Base-by-base conservation (phyloP, 2,113 vertebrate genomes). In the Diglossa brunneiventris region DNA sequence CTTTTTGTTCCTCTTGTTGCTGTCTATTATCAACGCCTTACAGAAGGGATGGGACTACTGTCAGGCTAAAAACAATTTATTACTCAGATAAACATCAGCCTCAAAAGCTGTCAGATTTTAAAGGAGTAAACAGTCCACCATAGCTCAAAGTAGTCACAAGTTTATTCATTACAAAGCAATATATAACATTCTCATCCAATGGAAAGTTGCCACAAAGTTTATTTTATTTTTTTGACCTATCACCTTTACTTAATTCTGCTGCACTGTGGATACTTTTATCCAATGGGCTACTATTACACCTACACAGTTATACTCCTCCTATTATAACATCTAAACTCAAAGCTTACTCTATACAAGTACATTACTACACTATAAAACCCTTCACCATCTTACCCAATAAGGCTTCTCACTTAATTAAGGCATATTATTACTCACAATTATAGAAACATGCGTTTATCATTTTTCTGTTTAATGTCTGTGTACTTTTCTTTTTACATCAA, bases 61-160 rank as follows among this genome's bases (percentile, higher is more conserved):
- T 24, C 33, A 15, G 55, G 55, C 55, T 15, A 15, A 56, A 56
- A n/a, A 1, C 5, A 56, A 13, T 31, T 31, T 55, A 56, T 33
- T 56, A 56, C 31, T 22, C 55, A 56, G 20, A 56, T 56, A 14
- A 56, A 56, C 13, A n/a, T 56, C 55, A n/a, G 31, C 13, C 55
- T n/a, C 31, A n/a, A 15, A 56, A 8, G 31, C 19, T 1, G 0
- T 21, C 11, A 14, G 53, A 33, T 56, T 56, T 56, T 33, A 6
- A 56, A 21, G 55, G 31, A 33, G 55, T 2, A 56, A 56, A 2
- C 1, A 0, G 55, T 31, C 7, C 1, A 3, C 20, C 12, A 6
- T 22, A 33, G 31, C 8, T 56, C 55, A 56, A 56, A 9, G 31
- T 2, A 33, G 55, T 33, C 53, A 33, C 19, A 33, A 33, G 8